These are phyloP conservation scores for Peromyscus eremicus DNA, from an alignment of 2,797 vertebrate species.

Conservation along the genomic window DNA sequence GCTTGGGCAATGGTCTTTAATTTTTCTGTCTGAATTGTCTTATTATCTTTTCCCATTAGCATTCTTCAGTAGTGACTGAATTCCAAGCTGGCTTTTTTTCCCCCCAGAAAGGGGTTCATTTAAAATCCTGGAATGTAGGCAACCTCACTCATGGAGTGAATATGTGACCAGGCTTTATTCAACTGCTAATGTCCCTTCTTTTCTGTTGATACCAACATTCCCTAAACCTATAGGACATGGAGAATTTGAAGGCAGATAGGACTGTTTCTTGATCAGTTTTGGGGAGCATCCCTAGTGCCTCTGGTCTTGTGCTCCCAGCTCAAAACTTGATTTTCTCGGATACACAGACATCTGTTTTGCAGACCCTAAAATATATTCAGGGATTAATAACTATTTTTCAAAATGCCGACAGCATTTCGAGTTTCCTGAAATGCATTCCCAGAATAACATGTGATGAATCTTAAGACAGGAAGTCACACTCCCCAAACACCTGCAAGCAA, in stretches of 20 bases:
- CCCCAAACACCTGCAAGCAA: slow-evolving; percentile 72
- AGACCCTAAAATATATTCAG: slow-evolving; percentile 45
- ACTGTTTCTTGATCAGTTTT: not conserved
- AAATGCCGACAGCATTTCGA: not conserved
- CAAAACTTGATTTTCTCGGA: slow-evolving; percentile 50
- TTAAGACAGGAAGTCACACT: slow-evolving; percentile 73
- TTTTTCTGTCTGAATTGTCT: slow-evolving; percentile 59
- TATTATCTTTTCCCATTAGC: slow-evolving; percentile 13
- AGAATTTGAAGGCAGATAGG: not conserved
- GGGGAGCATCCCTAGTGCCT: not conserved
- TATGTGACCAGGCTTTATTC: not conserved
- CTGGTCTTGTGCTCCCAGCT: not conserved
- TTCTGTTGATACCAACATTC: slow-evolving; percentile 17
- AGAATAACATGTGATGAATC: slow-evolving; percentile 72
- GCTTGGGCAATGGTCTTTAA: slow-evolving; percentile 39
- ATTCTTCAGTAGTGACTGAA: slow-evolving; percentile 36
- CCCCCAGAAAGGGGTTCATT: not conserved
- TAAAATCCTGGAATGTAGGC: slow-evolving; percentile 9
- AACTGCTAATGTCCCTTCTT: not conserved
- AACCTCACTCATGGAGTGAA: not conserved
- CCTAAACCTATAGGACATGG: not conserved
- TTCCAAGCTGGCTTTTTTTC: slow-evolving; percentile 12
- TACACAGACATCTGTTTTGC: slow-evolving; percentile 51
- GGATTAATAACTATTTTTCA: slow-evolving; percentile 66
- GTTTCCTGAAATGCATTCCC: slow-evolving; percentile 63